Conservation (phyloP, 1,140 invertebrate genomes). For the Panagrolaimus sp. region DNA sequence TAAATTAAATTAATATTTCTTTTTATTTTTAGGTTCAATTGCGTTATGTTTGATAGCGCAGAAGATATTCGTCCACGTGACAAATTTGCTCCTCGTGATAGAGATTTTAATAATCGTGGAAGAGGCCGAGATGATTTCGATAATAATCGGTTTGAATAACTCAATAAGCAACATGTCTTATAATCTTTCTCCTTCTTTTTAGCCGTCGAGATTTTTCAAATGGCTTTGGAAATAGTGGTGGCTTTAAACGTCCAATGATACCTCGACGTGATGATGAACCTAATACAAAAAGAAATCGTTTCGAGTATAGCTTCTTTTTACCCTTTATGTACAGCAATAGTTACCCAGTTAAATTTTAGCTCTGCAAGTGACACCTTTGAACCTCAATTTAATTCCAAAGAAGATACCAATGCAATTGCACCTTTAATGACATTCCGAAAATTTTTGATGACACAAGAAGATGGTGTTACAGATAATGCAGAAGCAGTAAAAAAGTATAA, state of each 20-base stretch:
- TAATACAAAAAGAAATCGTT: slow-evolving; percentile 28
- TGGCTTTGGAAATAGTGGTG: background rate
- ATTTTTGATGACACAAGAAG: slow-evolving; percentile 89
- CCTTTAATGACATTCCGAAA: slow-evolving; percentile 91
- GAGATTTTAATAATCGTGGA: background rate
- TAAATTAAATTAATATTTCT: background rate
- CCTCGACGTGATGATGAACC: slow-evolving; percentile 31
- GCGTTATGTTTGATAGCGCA: background rate
- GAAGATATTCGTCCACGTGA: slow-evolving; percentile 14
- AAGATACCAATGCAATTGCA: slow-evolving; percentile 66
- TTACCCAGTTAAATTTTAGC: slow-evolving; percentile 17
- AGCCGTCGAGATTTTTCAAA: slow-evolving; percentile 15
- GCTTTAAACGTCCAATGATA: slow-evolving; percentile 7
- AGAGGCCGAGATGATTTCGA: slow-evolving; percentile 5
- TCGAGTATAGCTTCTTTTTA: slow-evolving; percentile 24
- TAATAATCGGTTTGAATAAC: background rate
- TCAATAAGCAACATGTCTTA: background rate
- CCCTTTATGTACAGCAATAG: background rate
- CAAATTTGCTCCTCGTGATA: slow-evolving; percentile 8
- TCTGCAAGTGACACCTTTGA: slow-evolving; percentile 43
- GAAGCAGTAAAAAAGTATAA: slow-evolving; percentile 94
- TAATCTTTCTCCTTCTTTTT: background rate
- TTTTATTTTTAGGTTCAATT: background rate
- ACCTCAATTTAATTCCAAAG: slow-evolving; percentile 32
- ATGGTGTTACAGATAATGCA: slow-evolving; percentile 79